Evolutionary conservation across 2,797 vertebrate genomes (phyloP).

Genomic region (Coregonus sp.): DNA sequence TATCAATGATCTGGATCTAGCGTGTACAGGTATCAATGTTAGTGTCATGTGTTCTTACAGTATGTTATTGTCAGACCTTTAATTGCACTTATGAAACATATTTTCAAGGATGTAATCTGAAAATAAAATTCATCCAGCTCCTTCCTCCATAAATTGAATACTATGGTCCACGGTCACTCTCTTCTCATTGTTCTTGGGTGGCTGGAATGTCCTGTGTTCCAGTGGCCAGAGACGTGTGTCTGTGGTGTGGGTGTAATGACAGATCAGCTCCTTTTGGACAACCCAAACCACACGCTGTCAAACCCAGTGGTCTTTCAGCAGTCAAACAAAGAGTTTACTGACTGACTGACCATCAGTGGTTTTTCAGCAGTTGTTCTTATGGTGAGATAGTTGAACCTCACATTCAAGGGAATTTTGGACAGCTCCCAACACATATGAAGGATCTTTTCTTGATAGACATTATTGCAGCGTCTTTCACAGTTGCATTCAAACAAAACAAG

Average conservation of each 20-base stretch:
- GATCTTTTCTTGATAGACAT: conserved; percentile 32
- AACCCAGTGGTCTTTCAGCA: conserved; percentile 19
- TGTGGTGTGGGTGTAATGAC: neutral
- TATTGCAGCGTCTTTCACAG: conserved; percentile 1
- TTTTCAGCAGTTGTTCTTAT: conserved; percentile 36
- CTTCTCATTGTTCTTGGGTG: neutral
- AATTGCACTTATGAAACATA: too few relatives aligned
- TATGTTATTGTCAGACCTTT: too few relatives aligned
- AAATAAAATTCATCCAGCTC: neutral
- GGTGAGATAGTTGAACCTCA: conserved; percentile 34
- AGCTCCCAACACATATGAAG: conserved; percentile 28
- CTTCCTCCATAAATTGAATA: neutral
- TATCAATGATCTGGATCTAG: too few relatives aligned
- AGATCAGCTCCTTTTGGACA: conserved; percentile 5
- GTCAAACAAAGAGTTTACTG: conserved; percentile 25
- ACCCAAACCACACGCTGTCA: conserved; percentile 14
- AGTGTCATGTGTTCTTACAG: too few relatives aligned
- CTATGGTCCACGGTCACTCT: neutral
- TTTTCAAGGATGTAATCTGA: too few relatives aligned
- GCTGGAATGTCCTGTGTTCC: conserved; percentile 4
- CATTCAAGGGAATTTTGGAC: conserved; percentile 29
- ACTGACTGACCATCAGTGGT: conserved; percentile 43
- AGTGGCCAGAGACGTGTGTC: neutral
- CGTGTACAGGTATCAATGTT: neutral
- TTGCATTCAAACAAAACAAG: neutral